Base-by-base conservation (phyloP, 2,888 invertebrate species). In the Cyaniris semiargus region DNA sequence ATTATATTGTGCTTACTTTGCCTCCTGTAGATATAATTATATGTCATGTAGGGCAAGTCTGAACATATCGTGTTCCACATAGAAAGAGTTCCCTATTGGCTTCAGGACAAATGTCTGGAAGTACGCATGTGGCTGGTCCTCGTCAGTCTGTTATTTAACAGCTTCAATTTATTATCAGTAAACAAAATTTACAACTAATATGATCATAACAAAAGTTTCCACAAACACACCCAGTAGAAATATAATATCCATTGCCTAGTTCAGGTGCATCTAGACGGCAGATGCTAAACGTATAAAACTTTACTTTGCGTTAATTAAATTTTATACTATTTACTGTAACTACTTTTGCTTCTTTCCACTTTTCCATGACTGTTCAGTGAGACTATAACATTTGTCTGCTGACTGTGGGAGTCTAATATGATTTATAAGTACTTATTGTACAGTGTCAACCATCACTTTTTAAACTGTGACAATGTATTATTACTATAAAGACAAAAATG, bases 61-160 rank as follows among this genome's bases (percentile, higher is more conserved):
- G 95, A 99, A 99, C 91, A 98, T 96, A 94, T 99, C 98, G 92
- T 98, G 98, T 94, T 98, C 97, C 89, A 98, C 96, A 95, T 97
- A 98, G 95, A 97, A 99, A 89, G 97, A 97, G 89, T 95, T 96
- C 90, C 96, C 97, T 89, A 97, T 96, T 83, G 97, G 97, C 95
- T 97, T 98, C 94, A 99, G 95, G 85, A 98, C 96, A 96, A 99
- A 99, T 83, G 97, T 97, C 95, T 99, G 98, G 88, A 96, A 96
- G 95, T 98, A 99, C 83, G 97, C 97, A 90, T 98, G 98, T 83
- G 98, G 97, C 87, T 96, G 97, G 95, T 99, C 98, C 85, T 98
- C 98, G 93, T 98, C 98, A 84, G 98, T 98, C 98, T 98, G 95
- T 89, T 44, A 91, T 89, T 89, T 90, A 92, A 84, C 97, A 94